A percentile compares a stretch with the other conserved stretches of the same genome.
Evolutionary conservation across 2,888 invertebrate species (phyloP).

Genomic region (Erynnis tages): DNA sequence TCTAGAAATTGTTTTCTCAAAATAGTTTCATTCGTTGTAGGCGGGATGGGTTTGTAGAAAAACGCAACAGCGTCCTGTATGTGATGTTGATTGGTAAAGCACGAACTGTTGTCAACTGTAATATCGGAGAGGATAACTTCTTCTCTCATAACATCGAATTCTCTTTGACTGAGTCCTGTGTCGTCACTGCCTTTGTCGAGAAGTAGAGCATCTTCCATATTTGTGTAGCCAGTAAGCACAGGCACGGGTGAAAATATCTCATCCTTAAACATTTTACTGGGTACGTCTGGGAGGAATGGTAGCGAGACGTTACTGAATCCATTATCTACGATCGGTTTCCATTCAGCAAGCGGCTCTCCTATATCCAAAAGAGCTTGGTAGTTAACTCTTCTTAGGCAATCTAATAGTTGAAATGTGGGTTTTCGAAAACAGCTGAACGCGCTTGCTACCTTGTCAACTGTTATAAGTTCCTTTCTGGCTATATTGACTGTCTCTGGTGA

Average conservation of each 20-base stretch:
- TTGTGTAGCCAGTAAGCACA: slow-evolving; percentile 88
- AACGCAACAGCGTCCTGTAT: slow-evolving; percentile 88
- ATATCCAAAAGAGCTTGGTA: slow-evolving; percentile 82
- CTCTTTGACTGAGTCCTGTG: slow-evolving; percentile 81
- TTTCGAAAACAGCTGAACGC: slow-evolving; percentile 86
- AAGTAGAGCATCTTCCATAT: slow-evolving; percentile 90
- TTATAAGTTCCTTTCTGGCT: slow-evolving; percentile 82
- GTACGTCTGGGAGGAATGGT: slow-evolving; percentile 85
- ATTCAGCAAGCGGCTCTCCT: slow-evolving; percentile 82
- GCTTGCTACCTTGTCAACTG: slow-evolving; percentile 84
- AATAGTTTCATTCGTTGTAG: slow-evolving; percentile 81
- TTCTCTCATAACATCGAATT: slow-evolving; percentile 83
- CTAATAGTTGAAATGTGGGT: slow-evolving; percentile 85
- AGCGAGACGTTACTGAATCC: slow-evolving; percentile 84
- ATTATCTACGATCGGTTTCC: slow-evolving; percentile 90
- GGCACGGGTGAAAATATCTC: slow-evolving; percentile 86
- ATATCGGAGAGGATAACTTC: slow-evolving; percentile 84
- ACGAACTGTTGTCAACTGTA: slow-evolving; percentile 78
- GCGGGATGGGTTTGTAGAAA: slow-evolving; percentile 87
- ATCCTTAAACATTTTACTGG: slow-evolving; percentile 82
- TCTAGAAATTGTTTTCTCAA: slow-evolving; percentile 85
- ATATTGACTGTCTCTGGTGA: slow-evolving; percentile 83
- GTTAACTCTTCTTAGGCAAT: slow-evolving; percentile 85
- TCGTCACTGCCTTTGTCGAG: slow-evolving; percentile 81
- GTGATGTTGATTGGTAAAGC: slow-evolving; percentile 83